phyloP scores from a whole-genome alignment of 2,888 invertebrate genomes.

The Vesta saturnalis region DNA sequence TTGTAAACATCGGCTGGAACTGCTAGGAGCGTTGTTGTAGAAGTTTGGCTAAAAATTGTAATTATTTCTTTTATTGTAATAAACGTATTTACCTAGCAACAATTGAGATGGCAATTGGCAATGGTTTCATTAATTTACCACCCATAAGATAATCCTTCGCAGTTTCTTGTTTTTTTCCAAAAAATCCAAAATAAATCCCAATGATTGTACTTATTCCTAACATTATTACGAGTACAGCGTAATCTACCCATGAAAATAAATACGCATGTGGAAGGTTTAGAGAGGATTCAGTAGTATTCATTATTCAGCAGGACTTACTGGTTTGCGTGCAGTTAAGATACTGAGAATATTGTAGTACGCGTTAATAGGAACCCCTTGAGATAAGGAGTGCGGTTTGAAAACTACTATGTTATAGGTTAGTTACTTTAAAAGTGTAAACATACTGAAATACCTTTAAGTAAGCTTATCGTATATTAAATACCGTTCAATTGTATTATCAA shows the following conservation, averaged over 20 bases:
- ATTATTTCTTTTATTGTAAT: not conserved
- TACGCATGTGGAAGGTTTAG: no score
- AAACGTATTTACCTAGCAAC: slow-evolving; percentile 70
- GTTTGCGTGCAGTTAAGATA: no score
- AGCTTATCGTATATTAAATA: no score
- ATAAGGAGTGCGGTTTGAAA: no score
- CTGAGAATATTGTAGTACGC: no score
- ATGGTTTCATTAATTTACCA: slow-evolving; percentile 75
- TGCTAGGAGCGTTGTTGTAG: slow-evolving; percentile 78
- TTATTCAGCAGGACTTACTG: no score
- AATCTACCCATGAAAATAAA: slow-evolving; percentile 66
- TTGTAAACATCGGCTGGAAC: slow-evolving; percentile 79
- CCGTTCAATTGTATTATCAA: no score
- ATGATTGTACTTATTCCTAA: slow-evolving; percentile 66
- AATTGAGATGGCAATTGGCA: slow-evolving; percentile 79
- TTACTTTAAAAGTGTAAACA: no score
- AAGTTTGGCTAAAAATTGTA: slow-evolving; percentile 69
- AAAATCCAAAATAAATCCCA: slow-evolving; percentile 71
- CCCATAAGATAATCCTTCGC: slow-evolving; percentile 77
- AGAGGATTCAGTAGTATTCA: no score
- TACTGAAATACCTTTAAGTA: no score
- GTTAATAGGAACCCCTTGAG: no score
- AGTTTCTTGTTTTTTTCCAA: slow-evolving; percentile 68
- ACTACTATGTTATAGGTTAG: no score
- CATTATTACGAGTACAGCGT: slow-evolving; percentile 65